phyloP scores from a whole-genome alignment of 2,797 vertebrate species.

The Diplodus sargus region DNA sequence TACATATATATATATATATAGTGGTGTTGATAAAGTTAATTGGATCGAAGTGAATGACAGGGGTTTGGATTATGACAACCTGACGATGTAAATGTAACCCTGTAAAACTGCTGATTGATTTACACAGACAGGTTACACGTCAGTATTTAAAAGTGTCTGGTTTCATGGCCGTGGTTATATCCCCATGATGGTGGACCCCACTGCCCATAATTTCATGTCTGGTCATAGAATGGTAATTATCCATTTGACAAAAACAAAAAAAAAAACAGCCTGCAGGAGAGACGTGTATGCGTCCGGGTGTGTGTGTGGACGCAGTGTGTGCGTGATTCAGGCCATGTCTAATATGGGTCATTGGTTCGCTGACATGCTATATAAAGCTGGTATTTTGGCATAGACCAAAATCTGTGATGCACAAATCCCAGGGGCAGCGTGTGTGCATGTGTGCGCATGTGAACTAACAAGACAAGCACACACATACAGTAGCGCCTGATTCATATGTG shows the following conservation, averaged over 20 bases:
- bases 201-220: conserved; percentile 6
- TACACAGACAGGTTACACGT: background rate
- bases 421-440: conserved; percentile 8
- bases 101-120: conserved; percentile 3
- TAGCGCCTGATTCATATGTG: conserved; percentile 37
- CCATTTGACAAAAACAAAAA: conserved; percentile 27
- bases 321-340: conserved; percentile 54
- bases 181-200: background rate
- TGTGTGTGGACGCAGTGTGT: conserved; percentile 22
- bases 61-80: conserved; percentile 16
- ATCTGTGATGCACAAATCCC: conserved; percentile 61
- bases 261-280: conserved; percentile 34
- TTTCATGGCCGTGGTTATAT: conserved; percentile 2
- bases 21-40: background rate
- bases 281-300: conserved; percentile 2
- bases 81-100: conserved; percentile 9
- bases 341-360: conserved; percentile 78
- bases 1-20: conserved; percentile 17
- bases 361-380: conserved; percentile 76
- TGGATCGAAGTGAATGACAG: conserved; percentile 15
- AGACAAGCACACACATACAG: conserved; percentile 46
- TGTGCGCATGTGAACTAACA: conserved; percentile 24
- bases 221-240: conserved; percentile 28
- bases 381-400: conserved; percentile 69
- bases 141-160: background rate